These are phyloP conservation scores for Craseonycteris thonglongyai DNA, from an alignment of 2,113 vertebrate species.

Conservation along the genomic window DNA sequence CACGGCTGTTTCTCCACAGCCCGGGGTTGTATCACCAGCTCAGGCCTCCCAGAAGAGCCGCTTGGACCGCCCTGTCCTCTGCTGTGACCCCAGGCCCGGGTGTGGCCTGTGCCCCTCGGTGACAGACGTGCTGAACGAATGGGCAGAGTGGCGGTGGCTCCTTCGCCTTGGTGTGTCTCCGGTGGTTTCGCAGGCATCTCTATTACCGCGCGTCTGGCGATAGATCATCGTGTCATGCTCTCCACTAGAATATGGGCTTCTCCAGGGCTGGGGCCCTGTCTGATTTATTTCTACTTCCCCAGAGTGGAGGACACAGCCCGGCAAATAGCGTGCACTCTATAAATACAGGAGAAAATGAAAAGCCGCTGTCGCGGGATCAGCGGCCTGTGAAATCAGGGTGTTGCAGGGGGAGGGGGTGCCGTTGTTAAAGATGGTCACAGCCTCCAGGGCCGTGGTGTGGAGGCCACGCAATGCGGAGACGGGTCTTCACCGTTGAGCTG, in stretches of 20 bases:
- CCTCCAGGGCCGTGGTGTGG: background rate
- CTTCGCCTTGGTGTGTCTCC: background rate
- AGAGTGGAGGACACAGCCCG: background rate
- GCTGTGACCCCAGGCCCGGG: background rate
- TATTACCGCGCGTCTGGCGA: background rate
- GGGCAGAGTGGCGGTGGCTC: background rate
- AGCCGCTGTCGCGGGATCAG: background rate
- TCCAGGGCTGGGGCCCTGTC: background rate
- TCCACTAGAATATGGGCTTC: background rate
- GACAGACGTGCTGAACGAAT: background rate
- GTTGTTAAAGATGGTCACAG: background rate
- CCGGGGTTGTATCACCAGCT: background rate
- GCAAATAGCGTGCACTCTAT: background rate
- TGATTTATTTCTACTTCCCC: background rate
- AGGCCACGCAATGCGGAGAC: background rate
- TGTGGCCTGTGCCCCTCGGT: rapidly evolving
- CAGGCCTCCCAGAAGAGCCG: background rate
- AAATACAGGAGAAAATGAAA: background rate
- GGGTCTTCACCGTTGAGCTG: background rate
- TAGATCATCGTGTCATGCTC: background rate
- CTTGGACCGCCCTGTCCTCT: background rate
- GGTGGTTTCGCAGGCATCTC: background rate
- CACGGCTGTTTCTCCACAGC: background rate
- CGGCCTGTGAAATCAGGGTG: background rate
- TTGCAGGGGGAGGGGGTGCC: background rate